phyloP scores from a whole-genome alignment of 23 tunicate species.

The Ciona savignyi region DNA sequence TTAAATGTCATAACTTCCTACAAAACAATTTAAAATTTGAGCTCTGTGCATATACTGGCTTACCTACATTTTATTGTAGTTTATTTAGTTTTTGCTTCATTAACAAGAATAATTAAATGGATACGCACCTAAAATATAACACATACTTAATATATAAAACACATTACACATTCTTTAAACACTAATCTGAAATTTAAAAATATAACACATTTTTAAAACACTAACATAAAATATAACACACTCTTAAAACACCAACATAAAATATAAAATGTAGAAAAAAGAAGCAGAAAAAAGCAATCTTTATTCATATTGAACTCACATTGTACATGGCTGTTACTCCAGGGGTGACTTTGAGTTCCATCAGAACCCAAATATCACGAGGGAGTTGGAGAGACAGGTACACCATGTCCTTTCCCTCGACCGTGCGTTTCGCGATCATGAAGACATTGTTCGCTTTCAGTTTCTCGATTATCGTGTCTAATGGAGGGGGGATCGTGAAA shows the following conservation, averaged over 20 bases:
- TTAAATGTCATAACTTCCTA: too few species aligned
- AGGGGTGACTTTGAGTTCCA: slow-evolving; percentile 85
- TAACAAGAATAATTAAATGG: too few species aligned
- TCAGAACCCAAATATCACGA: slow-evolving; percentile 82
- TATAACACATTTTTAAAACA: too few species aligned
- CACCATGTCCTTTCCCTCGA: slow-evolving; percentile 95
- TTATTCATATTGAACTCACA: slow-evolving; percentile 6
- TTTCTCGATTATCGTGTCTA: slow-evolving; percentile 45
- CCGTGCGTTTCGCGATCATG: slow-evolving; percentile 94
- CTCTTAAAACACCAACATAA: not conserved
- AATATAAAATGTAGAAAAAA: not conserved
- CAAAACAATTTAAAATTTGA: too few species aligned
- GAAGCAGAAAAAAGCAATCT: not conserved
- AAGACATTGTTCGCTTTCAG: slow-evolving; percentile 80
- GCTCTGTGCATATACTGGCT: too few species aligned
- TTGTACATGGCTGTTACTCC: slow-evolving; percentile 44
- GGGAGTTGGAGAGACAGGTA: slow-evolving; percentile 78
- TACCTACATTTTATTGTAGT: too few species aligned
- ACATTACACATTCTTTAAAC: too few species aligned
- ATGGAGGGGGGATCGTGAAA: too few species aligned
- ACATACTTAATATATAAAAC: too few species aligned
- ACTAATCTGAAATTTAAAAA: too few species aligned
- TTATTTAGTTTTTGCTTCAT: too few species aligned
- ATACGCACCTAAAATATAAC: too few species aligned
- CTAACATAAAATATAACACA: not conserved